phyloP scores from a whole-genome alignment of 2,888 invertebrate genomes.

The Aphodius granarius region DNA sequence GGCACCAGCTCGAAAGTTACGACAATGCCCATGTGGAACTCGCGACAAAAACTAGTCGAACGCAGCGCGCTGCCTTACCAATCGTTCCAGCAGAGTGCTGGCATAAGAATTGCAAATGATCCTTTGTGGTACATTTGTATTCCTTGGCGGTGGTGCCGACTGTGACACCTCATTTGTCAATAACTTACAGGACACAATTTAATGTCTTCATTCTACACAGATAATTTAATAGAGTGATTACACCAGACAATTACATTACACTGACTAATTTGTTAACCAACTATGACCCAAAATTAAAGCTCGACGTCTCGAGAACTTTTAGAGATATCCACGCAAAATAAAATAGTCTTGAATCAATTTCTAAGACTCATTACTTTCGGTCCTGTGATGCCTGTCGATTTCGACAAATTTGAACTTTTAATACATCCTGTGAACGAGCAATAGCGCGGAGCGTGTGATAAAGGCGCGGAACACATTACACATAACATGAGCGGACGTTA shows the following conservation, averaged over 20 bases:
- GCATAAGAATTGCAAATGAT: slow-evolving; percentile 52
- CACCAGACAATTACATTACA: too few relatives aligned
- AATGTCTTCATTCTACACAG: slow-evolving; percentile 46
- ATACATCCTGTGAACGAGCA: neutral
- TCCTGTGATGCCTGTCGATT: neutral
- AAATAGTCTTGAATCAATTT: neutral
- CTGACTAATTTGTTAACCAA: too few relatives aligned
- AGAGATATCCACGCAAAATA: neutral
- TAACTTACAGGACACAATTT: slow-evolving; percentile 46
- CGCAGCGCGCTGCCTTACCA: slow-evolving; percentile 23
- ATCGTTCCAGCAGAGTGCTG: slow-evolving; percentile 23
- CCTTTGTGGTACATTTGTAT: slow-evolving; percentile 50
- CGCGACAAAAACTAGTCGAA: slow-evolving; percentile 46
- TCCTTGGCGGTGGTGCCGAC: slow-evolving; percentile 50
- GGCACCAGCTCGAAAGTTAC: slow-evolving; percentile 32
- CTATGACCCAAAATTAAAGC: neutral
- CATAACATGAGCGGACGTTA: slow-evolving; percentile 10
- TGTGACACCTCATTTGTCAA: slow-evolving; percentile 54
- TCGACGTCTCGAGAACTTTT: neutral
- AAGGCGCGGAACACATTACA: slow-evolving; percentile 2
- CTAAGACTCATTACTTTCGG: neutral
- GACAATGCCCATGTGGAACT: slow-evolving; percentile 22
- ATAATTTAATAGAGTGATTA: too few relatives aligned
- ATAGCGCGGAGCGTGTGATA: neutral
- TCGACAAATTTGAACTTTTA: neutral